phyloP scores from a whole-genome alignment of 2,888 invertebrate species.

The Drosophila siamana region DNA sequence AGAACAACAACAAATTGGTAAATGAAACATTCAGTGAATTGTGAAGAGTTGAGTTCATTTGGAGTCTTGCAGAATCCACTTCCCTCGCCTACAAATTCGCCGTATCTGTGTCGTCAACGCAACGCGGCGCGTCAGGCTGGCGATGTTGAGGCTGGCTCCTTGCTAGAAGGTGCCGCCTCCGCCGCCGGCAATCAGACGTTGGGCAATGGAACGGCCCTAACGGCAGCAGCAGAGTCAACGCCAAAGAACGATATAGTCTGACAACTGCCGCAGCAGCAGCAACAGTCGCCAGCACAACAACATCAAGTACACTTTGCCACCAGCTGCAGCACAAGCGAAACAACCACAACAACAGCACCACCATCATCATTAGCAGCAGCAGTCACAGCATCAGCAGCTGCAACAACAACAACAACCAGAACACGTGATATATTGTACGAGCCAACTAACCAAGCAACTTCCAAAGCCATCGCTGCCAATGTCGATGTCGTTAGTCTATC shows the following conservation, averaged over 20 bases:
- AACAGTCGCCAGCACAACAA: constrained; percentile 47
- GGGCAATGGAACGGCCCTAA: constrained; percentile 54
- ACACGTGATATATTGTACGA: constrained; percentile 73
- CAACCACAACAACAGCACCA: constrained; percentile 33
- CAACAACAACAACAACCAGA: constrained; percentile 51
- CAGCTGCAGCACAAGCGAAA: constrained; percentile 29
- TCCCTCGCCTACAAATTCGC: constrained; percentile 92
- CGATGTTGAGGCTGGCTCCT: constrained; percentile 84
- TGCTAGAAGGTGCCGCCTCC: constrained; percentile 78
- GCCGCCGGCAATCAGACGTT: constrained; percentile 68
- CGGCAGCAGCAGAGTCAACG: constrained; percentile 53
- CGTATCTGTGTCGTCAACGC: constrained; percentile 93
- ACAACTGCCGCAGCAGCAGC: constrained; percentile 79
- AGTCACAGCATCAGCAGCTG: constrained; percentile 20
- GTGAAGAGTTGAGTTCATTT: not conserved
- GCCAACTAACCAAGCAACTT: constrained; percentile 59
- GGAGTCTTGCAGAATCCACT: constrained; percentile 85
- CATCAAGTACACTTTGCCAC: constrained; percentile 55
- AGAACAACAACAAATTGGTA: constrained; percentile 85
- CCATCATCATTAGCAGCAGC: constrained; percentile 2
- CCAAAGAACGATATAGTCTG: constrained; percentile 83
- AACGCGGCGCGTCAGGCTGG: constrained; percentile 88
- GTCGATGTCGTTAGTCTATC: constrained; percentile 45
- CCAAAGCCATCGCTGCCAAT: constrained; percentile 53
- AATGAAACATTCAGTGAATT: not conserved